Conservation (phyloP, 2,113 vertebrate species). For the Tiliqua scincoides region DNA sequence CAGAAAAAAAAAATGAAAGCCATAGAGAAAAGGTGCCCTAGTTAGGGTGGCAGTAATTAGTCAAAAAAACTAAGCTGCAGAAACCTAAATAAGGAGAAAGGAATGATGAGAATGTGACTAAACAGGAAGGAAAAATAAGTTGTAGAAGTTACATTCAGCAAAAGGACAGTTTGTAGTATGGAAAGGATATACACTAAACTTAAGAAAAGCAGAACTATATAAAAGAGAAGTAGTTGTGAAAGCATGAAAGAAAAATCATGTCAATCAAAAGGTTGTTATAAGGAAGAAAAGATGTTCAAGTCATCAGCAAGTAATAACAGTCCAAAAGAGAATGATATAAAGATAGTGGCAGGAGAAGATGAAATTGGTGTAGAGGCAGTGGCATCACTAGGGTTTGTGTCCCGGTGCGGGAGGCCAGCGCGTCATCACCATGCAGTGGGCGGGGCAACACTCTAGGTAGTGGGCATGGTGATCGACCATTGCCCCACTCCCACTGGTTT, state of each 20-base stretch:
- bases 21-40: no score
- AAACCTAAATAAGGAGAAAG: not conserved
- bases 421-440: no score
- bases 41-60: not conserved
- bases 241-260: not conserved
- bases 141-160: not conserved
- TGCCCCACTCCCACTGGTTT: no score
- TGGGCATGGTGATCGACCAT: no score
- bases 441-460: no score
- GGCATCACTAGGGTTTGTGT: no score
- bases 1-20: no score
- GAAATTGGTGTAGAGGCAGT: not conserved
- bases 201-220: not conserved
- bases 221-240: not conserved
- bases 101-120: not conserved
- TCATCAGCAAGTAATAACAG: not conserved
- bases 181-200: not conserved
- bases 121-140: not conserved
- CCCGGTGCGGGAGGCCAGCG: no score
- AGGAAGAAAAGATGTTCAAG: not conserved
- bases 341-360: not conserved
- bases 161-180: not conserved
- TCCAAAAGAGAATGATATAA: not conserved
- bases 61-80: not conserved
- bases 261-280: not conserved